A percentile compares a stretch with the other conserved stretches of the same genome.
These are phyloP conservation scores for Orchestia grillus DNA, from an alignment of 1,140 invertebrate species.

Conservation along the genomic window DNA sequence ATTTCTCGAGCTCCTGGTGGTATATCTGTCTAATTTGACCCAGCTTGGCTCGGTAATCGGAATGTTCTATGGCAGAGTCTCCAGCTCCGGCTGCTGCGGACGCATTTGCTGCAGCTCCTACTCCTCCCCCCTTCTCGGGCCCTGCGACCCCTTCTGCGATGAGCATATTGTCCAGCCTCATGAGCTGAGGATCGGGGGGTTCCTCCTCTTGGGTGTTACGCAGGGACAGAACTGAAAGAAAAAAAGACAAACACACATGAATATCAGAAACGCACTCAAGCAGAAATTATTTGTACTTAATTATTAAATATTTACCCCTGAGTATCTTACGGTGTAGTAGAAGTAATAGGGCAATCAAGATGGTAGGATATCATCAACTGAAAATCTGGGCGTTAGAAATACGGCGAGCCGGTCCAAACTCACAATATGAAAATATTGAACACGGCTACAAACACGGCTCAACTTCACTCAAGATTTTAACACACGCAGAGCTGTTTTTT, in stretches of 20 bases:
- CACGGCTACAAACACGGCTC: background rate
- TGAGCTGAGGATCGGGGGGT: conserved; percentile 97
- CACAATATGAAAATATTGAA: background rate
- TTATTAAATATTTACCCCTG: too few species aligned
- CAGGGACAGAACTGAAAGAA: conserved; percentile 68
- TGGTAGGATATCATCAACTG: background rate
- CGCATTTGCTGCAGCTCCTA: conserved; percentile 89
- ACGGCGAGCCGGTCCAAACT: background rate
- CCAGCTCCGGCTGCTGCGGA: conserved; percentile 86
- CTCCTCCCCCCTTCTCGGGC: conserved; percentile 95
- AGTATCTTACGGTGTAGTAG: too few species aligned
- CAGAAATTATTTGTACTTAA: too few species aligned
- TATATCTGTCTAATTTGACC: conserved; percentile 99
- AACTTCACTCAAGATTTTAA: background rate
- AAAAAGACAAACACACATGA: conserved; percentile 60
- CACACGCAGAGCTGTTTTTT: background rate
- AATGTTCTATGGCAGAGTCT: conserved; percentile 91
- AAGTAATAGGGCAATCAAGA: background rate
- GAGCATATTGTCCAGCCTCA: conserved; percentile 99
- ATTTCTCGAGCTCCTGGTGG: conserved; percentile 99
- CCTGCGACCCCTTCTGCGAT: conserved; percentile 99
- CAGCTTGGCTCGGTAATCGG: conserved; percentile 98
- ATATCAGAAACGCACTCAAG: too few species aligned
- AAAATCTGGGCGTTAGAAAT: background rate
- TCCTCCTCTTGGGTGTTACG: conserved; percentile 95